Conservation (phyloP, 2,888 invertebrate species). For the Mystacides longicornis region DNA sequence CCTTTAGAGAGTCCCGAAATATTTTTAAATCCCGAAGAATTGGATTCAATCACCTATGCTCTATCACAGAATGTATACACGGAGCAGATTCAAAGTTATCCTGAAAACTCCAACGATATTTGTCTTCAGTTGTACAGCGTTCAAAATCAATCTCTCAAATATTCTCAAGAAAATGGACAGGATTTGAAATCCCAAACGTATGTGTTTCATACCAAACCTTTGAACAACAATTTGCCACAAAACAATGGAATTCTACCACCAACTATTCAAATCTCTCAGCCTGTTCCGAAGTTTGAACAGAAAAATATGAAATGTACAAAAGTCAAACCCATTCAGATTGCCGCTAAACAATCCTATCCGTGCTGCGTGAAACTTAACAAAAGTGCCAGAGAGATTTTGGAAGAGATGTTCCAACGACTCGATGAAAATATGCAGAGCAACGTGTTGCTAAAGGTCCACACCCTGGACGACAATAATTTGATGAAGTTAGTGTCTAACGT, state of each 20-base stretch:
- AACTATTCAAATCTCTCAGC: not conserved
- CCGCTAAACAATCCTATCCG: constrained; percentile 13
- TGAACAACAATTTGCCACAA: not conserved
- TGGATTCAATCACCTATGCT: constrained; percentile 3
- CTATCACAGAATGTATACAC: not conserved
- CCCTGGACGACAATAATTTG: constrained; percentile 12
- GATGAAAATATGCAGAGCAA: constrained; percentile 15
- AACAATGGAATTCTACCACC: not conserved
- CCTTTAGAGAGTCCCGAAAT: constrained; percentile 16
- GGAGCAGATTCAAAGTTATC: not conserved
- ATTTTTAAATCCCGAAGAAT: not conserved
- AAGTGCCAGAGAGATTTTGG: constrained; percentile 16
- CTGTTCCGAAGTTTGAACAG: not conserved
- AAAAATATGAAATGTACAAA: not conserved
- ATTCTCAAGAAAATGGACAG: not conserved
- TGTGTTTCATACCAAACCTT: too few relatives aligned
- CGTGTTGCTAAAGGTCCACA: constrained; percentile 14
- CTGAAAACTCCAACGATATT: not conserved
- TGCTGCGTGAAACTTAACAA: constrained; percentile 15
- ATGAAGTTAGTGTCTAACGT: constrained; percentile 14
- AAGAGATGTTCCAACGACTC: constrained; percentile 21
- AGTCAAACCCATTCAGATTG: constrained; percentile 12
- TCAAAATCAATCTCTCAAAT: not conserved
- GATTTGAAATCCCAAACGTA: not conserved
- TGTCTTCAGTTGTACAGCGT: not conserved